Percentiles rank a stretch among this genome's conserved stretches.
Evolutionary conservation across 2,797 vertebrate genomes (phyloP).

Genomic region (Cygnus olor): DNA sequence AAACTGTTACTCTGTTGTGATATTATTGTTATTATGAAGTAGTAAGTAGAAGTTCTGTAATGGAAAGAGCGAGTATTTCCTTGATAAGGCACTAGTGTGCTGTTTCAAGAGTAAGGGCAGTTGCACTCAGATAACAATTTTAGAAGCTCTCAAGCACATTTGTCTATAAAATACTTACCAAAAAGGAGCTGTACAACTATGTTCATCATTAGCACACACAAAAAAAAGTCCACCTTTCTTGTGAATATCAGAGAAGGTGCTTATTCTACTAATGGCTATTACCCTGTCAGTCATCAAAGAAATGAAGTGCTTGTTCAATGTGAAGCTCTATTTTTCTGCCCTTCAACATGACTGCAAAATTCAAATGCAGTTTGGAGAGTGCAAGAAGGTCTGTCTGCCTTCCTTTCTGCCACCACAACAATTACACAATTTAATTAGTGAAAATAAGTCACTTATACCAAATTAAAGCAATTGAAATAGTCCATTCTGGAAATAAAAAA

Average conservation of each 20-base stretch:
- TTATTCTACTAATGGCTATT: background rate
- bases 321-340: background rate
- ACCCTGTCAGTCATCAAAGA: background rate
- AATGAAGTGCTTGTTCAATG: background rate
- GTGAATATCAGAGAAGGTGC: background rate
- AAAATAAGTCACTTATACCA: background rate
- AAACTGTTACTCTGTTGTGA: background rate
- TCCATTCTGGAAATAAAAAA: background rate
- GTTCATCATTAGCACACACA: background rate
- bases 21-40: background rate
- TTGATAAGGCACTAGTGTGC: background rate
- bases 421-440: background rate
- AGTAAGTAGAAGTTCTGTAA: background rate
- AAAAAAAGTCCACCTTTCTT: background rate
- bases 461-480: background rate
- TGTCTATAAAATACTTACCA: background rate
- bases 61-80: background rate
- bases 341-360: background rate
- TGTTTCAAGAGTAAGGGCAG: background rate
- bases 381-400: background rate
- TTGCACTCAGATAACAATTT: background rate
- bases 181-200: background rate
- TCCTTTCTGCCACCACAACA: background rate
- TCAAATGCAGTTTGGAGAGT: background rate
- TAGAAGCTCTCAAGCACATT: background rate